Evolutionary conservation across 1,140 invertebrate species (phyloP).

Genomic region (Dreissena rostriformis): DNA sequence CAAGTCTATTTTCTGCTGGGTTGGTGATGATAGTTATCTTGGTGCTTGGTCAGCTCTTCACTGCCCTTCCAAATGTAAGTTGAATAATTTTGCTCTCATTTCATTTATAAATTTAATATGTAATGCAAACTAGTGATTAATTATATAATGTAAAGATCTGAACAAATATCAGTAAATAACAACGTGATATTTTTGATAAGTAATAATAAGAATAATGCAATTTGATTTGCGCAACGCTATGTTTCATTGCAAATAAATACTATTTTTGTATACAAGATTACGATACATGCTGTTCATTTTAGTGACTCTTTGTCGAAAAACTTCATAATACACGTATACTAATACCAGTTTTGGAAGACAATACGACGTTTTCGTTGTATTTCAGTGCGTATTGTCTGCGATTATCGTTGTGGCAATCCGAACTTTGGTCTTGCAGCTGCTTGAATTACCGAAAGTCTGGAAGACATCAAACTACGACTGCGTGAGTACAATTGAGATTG

Average conservation of each 20-base stretch:
- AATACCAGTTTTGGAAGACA: neutral
- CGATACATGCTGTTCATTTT: no score
- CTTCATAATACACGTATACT: neutral
- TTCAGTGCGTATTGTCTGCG: slow-evolving; percentile 78
- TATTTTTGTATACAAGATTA: no score
- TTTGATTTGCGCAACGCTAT: no score
- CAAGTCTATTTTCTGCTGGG: slow-evolving; percentile 72
- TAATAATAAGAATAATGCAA: no score
- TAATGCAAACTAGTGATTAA: no score
- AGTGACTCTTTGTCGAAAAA: no score
- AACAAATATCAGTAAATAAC: no score
- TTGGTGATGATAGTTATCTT: slow-evolving; percentile 77
- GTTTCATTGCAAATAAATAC: no score
- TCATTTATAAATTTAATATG: no score
- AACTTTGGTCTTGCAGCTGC: slow-evolving; percentile 81
- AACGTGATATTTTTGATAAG: no score
- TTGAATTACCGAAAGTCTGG: slow-evolving; percentile 78
- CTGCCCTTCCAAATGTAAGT: slow-evolving; percentile 77
- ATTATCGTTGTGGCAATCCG: slow-evolving; percentile 83
- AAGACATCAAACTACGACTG: slow-evolving; percentile 80
- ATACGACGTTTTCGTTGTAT: neutral
- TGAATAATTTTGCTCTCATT: no score
- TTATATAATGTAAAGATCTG: no score
- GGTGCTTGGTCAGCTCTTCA: slow-evolving; percentile 75
- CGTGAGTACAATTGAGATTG: slow-evolving; percentile 63